Evolutionary conservation across 2,888 invertebrate genomes (phyloP), one percentile per base, ranked within the genome.

Genomic region (Panorpa germanica): DNA sequence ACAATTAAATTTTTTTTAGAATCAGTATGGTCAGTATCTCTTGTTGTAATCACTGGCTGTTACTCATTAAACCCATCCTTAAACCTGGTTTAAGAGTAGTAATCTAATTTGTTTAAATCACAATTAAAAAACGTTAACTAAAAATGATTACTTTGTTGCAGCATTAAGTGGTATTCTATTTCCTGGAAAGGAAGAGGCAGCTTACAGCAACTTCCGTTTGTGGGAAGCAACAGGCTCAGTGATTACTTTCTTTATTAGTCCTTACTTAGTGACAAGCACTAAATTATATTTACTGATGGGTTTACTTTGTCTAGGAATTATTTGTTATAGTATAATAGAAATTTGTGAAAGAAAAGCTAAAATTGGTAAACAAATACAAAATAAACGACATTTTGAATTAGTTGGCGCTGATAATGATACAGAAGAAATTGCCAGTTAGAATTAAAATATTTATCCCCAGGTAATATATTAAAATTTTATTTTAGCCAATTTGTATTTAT

Each of bases 221-320:
- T 91, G 88, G 88, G 88, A 90, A 51, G 75, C 86, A 0, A 67
- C 81, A 1, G 91, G 90, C 29, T 86, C 88, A 34, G 83, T 86
- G 9, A 64, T 86, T 32, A 75, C 83, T 2, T 90, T 86, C 43
- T 67, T 71, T 1, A 70, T 76, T 33, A 83, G 78, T 25, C 73
- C 80, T 3, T 73, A 72, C 43, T 52, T 85, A 4, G 80, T 81
- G 44, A 76, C 80, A 0, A 55, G 65, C 29, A 59, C 68, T 1
- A 85, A 85, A 43, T 49, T 85, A 5, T 67, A 69, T 44, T 55
- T 74, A 17, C 56, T 83, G 3, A 54, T 81, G 26, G 65, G 58
- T 1, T 55, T 82, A 4, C 58, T 86, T 21, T 43, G 67, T 4
- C 40, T 77, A 4, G 88, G 88, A 2, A 71, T 83, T 44, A 37